Base-by-base conservation (phyloP, 2,888 invertebrate species). In the Drosophila kanekoi region DNA sequence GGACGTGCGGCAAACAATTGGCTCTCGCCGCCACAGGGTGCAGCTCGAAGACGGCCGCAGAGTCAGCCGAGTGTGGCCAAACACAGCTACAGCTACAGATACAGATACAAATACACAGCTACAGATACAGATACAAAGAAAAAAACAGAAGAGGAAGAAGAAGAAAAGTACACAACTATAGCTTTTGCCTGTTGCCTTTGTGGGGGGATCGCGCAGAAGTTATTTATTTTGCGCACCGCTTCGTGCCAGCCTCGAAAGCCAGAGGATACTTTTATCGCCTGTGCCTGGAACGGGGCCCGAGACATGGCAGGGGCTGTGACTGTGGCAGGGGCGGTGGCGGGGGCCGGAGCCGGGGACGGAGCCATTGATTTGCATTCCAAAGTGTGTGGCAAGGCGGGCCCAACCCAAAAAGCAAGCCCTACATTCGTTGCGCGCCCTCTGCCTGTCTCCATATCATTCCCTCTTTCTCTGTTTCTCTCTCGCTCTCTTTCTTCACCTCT, bases 341-440 rank as follows among this genome's bases (percentile, higher is more conserved):
- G 5, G 10, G 40, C 2, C 10, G 4, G 10, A 4, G 40, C 4
- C 40, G 33, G 53, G 33, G 53, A 43, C 43, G 28, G 16, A 28
- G 53, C 59, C 76, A 74, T 77, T 86, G 89, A 90, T 90, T 90
- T 90, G 90, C 90, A 90, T 90, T 90, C 90, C 90, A 83, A 84
- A 79, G 89, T 87, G 90, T 87, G 71, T 84, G 63, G 69, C 61
- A 61, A 68, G 51, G 53, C 68, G 49, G 28, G 61, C 71, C 68
- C 77, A 75, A 49, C 86, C 84, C 86, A 82, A 56, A 51, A 63
- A 43, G 62, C 63, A 62, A 63, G 62, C 63, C 62, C 78, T 68
- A 61, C 66, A 60, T 56, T 59, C 23, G 49, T 37, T 56, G 6
- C 35, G 43, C 35, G 43, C 35, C 47, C 60, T 56, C 47, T 48